Evolutionary conservation across 2,888 invertebrate genomes (phyloP).

Genomic region (Hydroisotoma schaefferi): DNA sequence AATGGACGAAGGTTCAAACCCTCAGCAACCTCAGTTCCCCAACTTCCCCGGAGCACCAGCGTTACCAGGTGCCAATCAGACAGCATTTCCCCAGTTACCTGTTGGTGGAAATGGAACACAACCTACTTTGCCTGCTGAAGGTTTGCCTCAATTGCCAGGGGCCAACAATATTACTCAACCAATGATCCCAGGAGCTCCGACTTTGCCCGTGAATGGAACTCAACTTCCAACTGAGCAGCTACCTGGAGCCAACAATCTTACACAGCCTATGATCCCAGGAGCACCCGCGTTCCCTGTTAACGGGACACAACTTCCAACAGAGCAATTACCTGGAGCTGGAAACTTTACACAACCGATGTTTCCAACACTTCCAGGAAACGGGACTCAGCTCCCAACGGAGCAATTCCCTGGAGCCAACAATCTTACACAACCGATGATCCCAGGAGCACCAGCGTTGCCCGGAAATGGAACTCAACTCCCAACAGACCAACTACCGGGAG

Average conservation of each 20-base stretch:
- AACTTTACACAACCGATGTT: neutral
- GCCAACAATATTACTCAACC: constrained; percentile 1
- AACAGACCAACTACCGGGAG: neutral
- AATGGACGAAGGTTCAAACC: no score
- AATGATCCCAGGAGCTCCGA: neutral
- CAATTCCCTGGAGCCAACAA: constrained; percentile 1
- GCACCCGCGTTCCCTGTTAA: neutral
- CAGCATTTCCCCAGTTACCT: constrained; percentile 9
- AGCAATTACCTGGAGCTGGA: neutral
- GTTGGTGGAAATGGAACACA: constrained; percentile 11
- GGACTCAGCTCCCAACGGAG: neutral
- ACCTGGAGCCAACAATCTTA: constrained; percentile 2
- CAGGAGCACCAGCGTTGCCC: neutral
- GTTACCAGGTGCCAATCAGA: constrained; percentile 1
- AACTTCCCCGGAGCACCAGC: neutral
- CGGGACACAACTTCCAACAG: constrained; percentile 2
- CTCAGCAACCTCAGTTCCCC: neutral
- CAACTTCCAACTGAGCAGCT: constrained; percentile 2
- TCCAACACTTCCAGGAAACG: neutral
- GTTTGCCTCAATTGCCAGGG: constrained; percentile 4
- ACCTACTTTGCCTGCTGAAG: neutral
- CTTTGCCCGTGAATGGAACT: neutral
- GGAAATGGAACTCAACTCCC: neutral
- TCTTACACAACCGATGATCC: neutral
- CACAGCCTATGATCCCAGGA: constrained; percentile 7